These are phyloP conservation scores for Morone chrysops DNA, from an alignment of 2,113 vertebrate genomes.

Conservation along the genomic window DNA sequence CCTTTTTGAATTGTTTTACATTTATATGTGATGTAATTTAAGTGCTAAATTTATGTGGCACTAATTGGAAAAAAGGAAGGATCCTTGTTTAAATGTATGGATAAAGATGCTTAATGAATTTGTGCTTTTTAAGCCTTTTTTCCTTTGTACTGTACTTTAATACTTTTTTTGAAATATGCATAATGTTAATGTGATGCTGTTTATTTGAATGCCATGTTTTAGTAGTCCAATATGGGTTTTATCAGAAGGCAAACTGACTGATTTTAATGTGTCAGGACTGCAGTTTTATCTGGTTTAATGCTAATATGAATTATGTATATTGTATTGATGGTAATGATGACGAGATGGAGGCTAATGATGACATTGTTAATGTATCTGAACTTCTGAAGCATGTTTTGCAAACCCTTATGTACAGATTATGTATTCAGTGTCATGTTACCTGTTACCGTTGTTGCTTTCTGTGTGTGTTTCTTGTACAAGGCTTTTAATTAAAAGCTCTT, in stretches of 20 bases:
- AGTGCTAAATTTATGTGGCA: slow-evolving; percentile 64
- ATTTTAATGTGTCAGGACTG: slow-evolving; percentile 66
- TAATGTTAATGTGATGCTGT: slow-evolving; percentile 75
- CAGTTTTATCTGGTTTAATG: slow-evolving; percentile 68
- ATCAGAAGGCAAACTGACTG: slow-evolving; percentile 60
- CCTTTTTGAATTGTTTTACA: slow-evolving; percentile 42
- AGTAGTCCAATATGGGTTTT: slow-evolving; percentile 74
- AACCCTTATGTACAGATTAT: slow-evolving; percentile 83
- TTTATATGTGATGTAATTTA: slow-evolving; percentile 58
- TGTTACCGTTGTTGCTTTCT: slow-evolving; percentile 79
- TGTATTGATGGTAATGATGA: slow-evolving; percentile 68
- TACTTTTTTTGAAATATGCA: slow-evolving; percentile 74
- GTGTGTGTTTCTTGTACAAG: slow-evolving; percentile 81
- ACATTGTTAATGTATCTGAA: slow-evolving; percentile 82
- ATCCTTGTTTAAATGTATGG: slow-evolving; percentile 55
- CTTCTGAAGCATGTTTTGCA: slow-evolving; percentile 85
- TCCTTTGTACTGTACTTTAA: slow-evolving; percentile 73
- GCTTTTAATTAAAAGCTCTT: slow-evolving; percentile 85
- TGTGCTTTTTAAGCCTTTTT: slow-evolving; percentile 66
- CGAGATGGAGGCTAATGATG: slow-evolving; percentile 61
- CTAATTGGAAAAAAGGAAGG: slow-evolving; percentile 58
- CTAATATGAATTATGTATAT: slow-evolving; percentile 77
- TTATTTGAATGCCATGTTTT: slow-evolving; percentile 74
- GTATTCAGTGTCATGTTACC: slow-evolving; percentile 80
- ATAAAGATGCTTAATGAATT: slow-evolving; percentile 55